Conservation (phyloP, 1,140 invertebrate species). For the Catajapyx aquilonaris region DNA sequence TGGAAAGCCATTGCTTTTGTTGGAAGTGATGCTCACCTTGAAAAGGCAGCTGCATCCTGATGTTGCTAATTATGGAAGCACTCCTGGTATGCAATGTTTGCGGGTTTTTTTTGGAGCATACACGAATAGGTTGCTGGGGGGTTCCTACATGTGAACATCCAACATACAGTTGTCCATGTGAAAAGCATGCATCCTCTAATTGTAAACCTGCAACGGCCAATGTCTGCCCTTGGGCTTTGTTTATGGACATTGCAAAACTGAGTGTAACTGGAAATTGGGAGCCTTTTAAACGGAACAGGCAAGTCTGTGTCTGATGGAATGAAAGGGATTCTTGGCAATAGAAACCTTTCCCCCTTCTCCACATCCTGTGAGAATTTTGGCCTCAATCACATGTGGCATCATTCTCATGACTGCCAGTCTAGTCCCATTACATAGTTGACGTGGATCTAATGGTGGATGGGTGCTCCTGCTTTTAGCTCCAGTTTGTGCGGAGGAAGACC, state of each 20-base stretch:
- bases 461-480: slow-evolving; percentile 18
- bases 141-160: slow-evolving; percentile 13
- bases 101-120: too few relatives aligned
- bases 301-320: too few relatives aligned
- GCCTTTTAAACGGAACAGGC: slow-evolving; percentile 21
- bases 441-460: slow-evolving; percentile 22
- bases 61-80: too few relatives aligned
- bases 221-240: too few relatives aligned
- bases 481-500: slow-evolving; percentile 12
- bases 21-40: too few relatives aligned
- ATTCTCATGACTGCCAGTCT: slow-evolving; percentile 19
- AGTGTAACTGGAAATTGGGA: slow-evolving; percentile 27
- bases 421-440: slow-evolving; percentile 23
- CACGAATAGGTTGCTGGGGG: too few relatives aligned
- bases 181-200: slow-evolving; percentile 19
- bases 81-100: too few relatives aligned
- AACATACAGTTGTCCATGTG: slow-evolving; percentile 21
- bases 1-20: too few relatives aligned
- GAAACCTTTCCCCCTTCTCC: too few relatives aligned
- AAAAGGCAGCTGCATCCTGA: too few relatives aligned
- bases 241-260: slow-evolving; percentile 25
- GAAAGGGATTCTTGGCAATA: too few relatives aligned
- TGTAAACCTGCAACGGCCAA: slow-evolving; percentile 17
- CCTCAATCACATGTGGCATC: slow-evolving; percentile 21
- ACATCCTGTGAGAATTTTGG: slow-evolving; percentile 20